Evolutionary conservation across 2,888 invertebrate genomes (phyloP), one percentile per base, ranked within the genome.

Genomic region (Enoplolaimus lenunculus): DNA sequence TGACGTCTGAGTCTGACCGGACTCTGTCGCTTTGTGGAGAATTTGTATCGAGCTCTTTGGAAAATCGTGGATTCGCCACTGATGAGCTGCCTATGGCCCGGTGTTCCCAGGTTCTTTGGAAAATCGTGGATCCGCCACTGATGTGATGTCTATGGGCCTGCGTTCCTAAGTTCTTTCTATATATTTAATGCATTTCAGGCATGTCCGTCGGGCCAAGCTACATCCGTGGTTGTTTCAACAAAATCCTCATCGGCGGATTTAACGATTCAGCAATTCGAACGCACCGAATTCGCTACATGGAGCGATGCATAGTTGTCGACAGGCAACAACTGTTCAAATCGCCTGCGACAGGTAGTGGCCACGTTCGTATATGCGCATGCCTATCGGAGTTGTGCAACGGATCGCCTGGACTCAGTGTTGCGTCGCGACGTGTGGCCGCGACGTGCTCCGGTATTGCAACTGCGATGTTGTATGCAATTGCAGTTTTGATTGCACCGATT

Each of bases 171-270:
- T n/a, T n/a, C n/a, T n/a, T n/a, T n/a, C n/a, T n/a, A n/a, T n/a
- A n/a, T n/a, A n/a, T n/a, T n/a, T n/a, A n/a, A n/a, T n/a, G n/a
- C n/a, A n/a, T 57, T 62, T 62, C 26, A 62, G 64, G 64, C 7
- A 62, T 62, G 7, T 30, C 16, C 64, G 64, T 62, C 2, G 60
- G n/a, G 59, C 21, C 68, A 13, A 68, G 71, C 45, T 71, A 30
- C 64, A 70, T 71, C 45, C 69, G 71, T 13, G 71, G 71, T 60
- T 71, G 71, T 29, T 71, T 60, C 71, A 57, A 70, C 70, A 3
- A 26, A 2, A 62, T 71, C 57, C n/a, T 71, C 29, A n/a, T 26
- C 16, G 3, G 35, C 28, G 71, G 71, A 16, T 71, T 71, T 65
- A 71, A 71, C n/a, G 64, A 62, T 16, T 62, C 64, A 7, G 64